Evolutionary conservation across 1,140 invertebrate genomes (phyloP).

Genomic region (Zeugodacus cucurbitae): DNA sequence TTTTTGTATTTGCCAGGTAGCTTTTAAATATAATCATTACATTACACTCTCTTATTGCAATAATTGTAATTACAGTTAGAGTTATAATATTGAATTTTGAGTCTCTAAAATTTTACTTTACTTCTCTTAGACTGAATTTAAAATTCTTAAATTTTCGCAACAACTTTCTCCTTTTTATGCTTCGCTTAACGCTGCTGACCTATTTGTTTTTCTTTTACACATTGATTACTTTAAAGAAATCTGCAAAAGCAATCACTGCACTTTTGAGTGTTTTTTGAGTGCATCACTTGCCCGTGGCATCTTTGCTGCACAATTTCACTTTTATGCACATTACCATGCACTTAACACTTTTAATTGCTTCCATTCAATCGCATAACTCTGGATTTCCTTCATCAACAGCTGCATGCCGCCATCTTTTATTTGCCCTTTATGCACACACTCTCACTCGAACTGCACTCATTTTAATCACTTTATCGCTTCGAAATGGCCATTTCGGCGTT

Average conservation of each 20-base stretch:
- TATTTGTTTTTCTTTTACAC: no score
- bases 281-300: not conserved
- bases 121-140: not conserved
- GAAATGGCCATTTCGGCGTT: constrained; percentile 11
- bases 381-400: not conserved
- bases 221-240: no score
- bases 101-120: not conserved
- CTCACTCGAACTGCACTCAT: not conserved
- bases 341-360: constrained; percentile 25
- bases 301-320: not conserved
- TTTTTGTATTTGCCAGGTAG: no score
- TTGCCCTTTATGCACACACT: not conserved
- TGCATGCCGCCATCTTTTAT: not conserved
- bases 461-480: constrained; percentile 34
- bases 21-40: no score
- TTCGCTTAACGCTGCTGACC: not conserved
- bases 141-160: not conserved
- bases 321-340: not conserved
- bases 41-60: not conserved
- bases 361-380: not conserved
- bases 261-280: not conserved
- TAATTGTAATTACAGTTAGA: not conserved
- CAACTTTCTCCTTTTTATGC: not conserved
- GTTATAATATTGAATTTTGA: not conserved
- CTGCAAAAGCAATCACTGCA: not conserved